Evolutionary conservation across 2,113 vertebrate species (phyloP).

Genomic region (Lasiurus cinereus): DNA sequence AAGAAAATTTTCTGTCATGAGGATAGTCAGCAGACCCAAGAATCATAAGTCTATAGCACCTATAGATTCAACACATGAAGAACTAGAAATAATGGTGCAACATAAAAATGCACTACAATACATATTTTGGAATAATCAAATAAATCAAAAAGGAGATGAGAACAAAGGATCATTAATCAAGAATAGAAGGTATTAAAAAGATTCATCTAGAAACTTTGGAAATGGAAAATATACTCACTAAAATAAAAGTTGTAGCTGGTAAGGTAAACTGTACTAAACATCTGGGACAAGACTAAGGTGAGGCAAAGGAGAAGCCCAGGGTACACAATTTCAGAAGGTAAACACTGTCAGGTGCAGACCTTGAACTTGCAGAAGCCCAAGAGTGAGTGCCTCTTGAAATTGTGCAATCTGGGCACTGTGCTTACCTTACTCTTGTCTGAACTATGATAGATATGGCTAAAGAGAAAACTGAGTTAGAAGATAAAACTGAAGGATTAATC

Average conservation of each 20-base stretch:
- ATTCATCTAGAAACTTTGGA: slow-evolving; percentile 17
- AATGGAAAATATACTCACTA: not conserved
- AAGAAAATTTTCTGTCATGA: not conserved
- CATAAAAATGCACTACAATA: not conserved
- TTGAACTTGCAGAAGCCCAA: not conserved
- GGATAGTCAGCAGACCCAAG: not conserved
- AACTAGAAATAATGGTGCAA: not conserved
- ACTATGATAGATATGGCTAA: not conserved
- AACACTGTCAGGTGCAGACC: not conserved
- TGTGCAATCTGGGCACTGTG: not conserved
- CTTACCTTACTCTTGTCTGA: not conserved
- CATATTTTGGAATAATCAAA: not conserved
- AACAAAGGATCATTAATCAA: not conserved
- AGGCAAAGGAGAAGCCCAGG: not conserved
- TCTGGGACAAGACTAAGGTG: not conserved
- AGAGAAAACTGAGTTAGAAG: not conserved
- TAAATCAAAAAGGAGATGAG: not conserved
- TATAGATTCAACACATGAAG: not conserved
- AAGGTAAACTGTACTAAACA: not conserved
- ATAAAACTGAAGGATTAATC: not conserved
- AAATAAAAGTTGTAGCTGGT: not conserved
- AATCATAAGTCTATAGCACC: not conserved
- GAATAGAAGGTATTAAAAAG: not conserved
- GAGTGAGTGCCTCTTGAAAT: not conserved
- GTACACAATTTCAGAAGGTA: not conserved